Base-by-base conservation (phyloP, 2,113 vertebrate genomes). In the Oreotragus oreotragus region DNA sequence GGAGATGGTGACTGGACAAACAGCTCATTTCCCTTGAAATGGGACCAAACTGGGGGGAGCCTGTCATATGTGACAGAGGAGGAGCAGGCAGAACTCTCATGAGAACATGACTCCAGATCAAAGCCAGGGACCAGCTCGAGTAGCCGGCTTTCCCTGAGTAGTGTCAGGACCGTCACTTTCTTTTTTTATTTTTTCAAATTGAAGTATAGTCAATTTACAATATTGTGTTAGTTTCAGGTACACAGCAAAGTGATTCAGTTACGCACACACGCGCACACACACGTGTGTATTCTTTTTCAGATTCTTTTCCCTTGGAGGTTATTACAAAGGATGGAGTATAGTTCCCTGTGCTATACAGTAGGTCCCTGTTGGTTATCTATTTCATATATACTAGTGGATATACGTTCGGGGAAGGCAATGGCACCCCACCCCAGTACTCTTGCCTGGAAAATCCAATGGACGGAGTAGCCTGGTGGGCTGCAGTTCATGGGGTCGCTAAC, bases 11-110 rank as follows among this genome's bases (percentile, higher is more conserved):
- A 94, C 88, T 77, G 97, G 92, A 98, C 97, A 97, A 98, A 97
- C 95, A 98, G 95, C 85, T 97, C 97, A 98, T 97, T 97, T 97
- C 97, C 96, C 96, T 96, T 98, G 95, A 97, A 98, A 98, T 0
- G 73, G 85, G 81, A 96, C 94, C 97, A 97, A 97, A 97, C 70
- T 53, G 14, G 94, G 81, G 86, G 64, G 39, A 36, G 94, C 33
- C 81, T 85, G 88, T 96, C 88, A 53, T 53, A 86, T 58, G 96
- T 77, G 95, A 96, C 64, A 92, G 76, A 87, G 39, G 81, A 95
- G 45, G 94, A 62, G 30, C 5, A 19, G 55, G 77, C 60, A 84
- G 55, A 91, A 55, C 9, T 96, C 88, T 97, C 97, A 57, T 8
- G 94, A 66, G 95, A 97, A 80, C 51, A 33, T 1, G 11, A 84